Evolutionary conservation across 2,797 vertebrate species (phyloP), one percentile per base, ranked within the genome.

Genomic region (Sardinella longiceps): DNA sequence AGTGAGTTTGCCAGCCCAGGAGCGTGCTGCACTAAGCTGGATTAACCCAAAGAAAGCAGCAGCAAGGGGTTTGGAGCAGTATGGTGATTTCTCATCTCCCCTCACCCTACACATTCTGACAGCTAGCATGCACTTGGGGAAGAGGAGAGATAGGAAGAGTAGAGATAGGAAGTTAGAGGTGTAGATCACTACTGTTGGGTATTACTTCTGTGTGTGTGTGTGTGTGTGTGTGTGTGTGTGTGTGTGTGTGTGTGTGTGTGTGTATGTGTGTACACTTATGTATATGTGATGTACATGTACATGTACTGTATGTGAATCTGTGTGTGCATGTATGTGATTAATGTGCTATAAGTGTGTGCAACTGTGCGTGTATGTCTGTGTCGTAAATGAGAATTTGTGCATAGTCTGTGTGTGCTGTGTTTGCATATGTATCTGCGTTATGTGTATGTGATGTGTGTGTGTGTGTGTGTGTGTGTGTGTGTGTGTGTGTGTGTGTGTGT

Each of bases 31-130:
- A 81, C 80, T 82, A 86, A 80, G 33, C 37, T 83, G 87, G 87
- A 93, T 91, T 85, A 89, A 89, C 83, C 86, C 58, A 83, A 85
- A 88, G 89, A 87, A 84, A 85, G 80, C 84, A 83, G 80, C 84
- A 83, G 63, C 12, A 37, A 85, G 85, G 84, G 89, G 53, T 91
- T 89, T 84, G 80, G 51, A 56, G 84, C 83, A 81, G 80, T 85
- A 84, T 85, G 87, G 81, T 85, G 84, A 89, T 80, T 85, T 83
- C 80, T 70, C 81, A 58, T 83, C 84, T 87, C 70, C 50, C 25
- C 33, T 23, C 18, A 2, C 33, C 33, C 33, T 23, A 5, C 2
- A 5, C 10, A 77, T 77, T 77, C 70, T 39, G 37, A 77, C 20
- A 18, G 70, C 70, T 15, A 2, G 18, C 37, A 23, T 20, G 9